phyloP scores from a whole-genome alignment of 2,888 invertebrate species.

The Auanema sp. region DNA sequence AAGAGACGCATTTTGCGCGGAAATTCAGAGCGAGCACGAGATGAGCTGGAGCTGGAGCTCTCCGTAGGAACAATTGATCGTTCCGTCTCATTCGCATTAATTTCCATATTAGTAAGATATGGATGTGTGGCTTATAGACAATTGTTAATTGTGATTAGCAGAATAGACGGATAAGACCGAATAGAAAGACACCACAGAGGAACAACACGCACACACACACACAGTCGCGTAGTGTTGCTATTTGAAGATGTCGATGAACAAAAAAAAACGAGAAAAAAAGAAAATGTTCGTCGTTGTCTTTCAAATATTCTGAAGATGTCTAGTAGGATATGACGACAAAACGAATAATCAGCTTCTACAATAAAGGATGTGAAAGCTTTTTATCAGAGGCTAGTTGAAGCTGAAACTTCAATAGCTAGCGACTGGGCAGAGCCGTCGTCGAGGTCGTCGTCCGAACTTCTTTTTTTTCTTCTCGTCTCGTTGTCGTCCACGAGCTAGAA shows the following conservation, averaged over 20 bases:
- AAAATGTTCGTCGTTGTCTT: neutral
- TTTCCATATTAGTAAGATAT: neutral
- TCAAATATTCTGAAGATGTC: conserved; percentile 3
- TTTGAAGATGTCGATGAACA: neutral
- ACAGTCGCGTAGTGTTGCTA: neutral
- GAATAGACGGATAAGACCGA: neutral
- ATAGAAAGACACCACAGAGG: neutral
- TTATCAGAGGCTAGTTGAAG: conserved; percentile 1
- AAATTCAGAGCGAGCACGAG: neutral
- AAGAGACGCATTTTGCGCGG: conserved; percentile 32
- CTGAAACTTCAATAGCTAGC: neutral
- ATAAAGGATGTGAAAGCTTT: neutral
- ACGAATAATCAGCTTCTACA: conserved; percentile 2
- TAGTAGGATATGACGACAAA: neutral
- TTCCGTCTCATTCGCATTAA: neutral
- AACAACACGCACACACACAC: neutral
- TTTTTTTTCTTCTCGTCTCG: conserved; percentile 3
- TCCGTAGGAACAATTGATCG: neutral
- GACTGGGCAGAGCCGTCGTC: conserved; percentile 1
- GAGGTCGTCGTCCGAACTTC: conserved; percentile 1
- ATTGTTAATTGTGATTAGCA: neutral
- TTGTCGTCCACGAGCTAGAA: conserved; percentile 1
- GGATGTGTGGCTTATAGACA: neutral
- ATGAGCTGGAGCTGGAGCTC: neutral
- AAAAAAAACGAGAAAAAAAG: neutral